Base-by-base conservation (phyloP, 1,140 invertebrate genomes). In the Apis dorsata region DNA sequence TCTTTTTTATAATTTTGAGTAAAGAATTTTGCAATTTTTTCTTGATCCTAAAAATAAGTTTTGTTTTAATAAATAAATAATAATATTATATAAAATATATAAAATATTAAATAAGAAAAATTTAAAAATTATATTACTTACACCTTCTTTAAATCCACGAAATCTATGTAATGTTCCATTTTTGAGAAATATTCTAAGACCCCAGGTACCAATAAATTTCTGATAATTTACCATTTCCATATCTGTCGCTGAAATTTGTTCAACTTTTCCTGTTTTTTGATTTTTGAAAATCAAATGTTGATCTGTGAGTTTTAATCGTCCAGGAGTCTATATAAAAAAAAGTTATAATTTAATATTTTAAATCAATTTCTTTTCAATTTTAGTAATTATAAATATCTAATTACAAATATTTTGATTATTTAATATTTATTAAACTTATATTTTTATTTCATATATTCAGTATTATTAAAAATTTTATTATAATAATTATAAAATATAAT, bases 281-380 rank as follows among this genome's bases (percentile, higher is more conserved):
- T 99, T 99, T 93, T 99, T 99, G 90, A 99, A 99, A 74, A 98
- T 95, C 34, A 99, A 96, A 90, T 96, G 96, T 90, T 98, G 97
- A 81, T 98, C 97, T 8, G 98, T 98, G 88, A 99, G 95, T 93
- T 99, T 99, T 10, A 99, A 92, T 81, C 97, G 96, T 5, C 98
- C 99, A 74, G 96, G 95, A 57, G 96, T 97, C 97, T 98, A 81
- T 78, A 93, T 91, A 87, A 84, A 53, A 75, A 60, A 13, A 24
- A 59, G 1, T 71, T 15, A 55, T 3, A 44, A 44, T 44, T 44
- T 7, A 24, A 44, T n/a, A 8, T 19, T 63, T 21, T 1, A 53
- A 28, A 34, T 62, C 2, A 5, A n/a, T 3, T 55, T 57, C 1
- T 5, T 71, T 21, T 4, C 34, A n/a, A 62, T 17, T 55, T 12